phyloP scores from a whole-genome alignment of 2,113 vertebrate species.

The Anguilla rostrata region DNA sequence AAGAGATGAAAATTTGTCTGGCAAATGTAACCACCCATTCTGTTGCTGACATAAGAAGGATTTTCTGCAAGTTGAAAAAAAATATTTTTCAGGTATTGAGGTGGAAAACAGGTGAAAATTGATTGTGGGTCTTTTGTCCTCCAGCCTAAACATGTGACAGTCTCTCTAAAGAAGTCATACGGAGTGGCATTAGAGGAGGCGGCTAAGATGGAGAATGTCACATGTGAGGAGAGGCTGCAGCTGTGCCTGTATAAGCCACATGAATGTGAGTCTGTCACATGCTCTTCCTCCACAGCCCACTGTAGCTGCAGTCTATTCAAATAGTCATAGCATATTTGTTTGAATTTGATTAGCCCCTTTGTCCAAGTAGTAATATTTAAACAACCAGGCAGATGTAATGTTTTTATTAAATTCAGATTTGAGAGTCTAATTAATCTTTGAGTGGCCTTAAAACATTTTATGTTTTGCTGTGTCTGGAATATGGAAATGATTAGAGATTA shows the following conservation, averaged over 20 bases:
- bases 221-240: slow-evolving; percentile 57
- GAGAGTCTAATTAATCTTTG: slow-evolving; percentile 19
- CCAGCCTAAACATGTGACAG: slow-evolving; percentile 49
- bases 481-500: slow-evolving; percentile 23
- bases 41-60: too few relatives aligned
- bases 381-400: slow-evolving; percentile 8
- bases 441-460: slow-evolving; percentile 9
- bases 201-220: slow-evolving; percentile 32
- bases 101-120: neutral
- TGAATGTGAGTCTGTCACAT: slow-evolving; percentile 44
- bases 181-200: slow-evolving; percentile 59
- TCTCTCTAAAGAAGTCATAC: slow-evolving; percentile 46
- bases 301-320: neutral
- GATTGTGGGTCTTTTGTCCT: slow-evolving; percentile 26
- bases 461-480: slow-evolving; percentile 14
- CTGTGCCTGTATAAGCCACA: slow-evolving; percentile 43
- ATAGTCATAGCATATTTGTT: neutral
- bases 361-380: slow-evolving; percentile 16
- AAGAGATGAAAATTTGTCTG: too few relatives aligned
- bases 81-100: neutral
- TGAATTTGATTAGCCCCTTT: neutral
- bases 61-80: too few relatives aligned
- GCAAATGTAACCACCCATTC: too few relatives aligned
- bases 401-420: slow-evolving; percentile 15
- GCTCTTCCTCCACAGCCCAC: neutral